phyloP scores from a whole-genome alignment of 2,888 invertebrate species.

The Hypselothyrea guttata region DNA sequence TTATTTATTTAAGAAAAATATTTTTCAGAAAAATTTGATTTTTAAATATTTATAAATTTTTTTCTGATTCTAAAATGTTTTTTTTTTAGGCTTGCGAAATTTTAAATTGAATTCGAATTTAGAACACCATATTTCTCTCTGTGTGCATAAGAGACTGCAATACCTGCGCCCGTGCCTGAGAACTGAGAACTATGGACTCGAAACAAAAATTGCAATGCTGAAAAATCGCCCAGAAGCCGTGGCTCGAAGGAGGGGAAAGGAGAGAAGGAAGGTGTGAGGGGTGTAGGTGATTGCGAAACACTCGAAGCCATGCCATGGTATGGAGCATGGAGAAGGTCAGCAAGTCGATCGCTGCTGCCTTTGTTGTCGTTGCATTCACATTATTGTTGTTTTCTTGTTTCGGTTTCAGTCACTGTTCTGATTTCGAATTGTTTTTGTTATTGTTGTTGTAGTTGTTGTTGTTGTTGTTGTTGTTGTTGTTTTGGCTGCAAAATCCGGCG shows the following conservation, averaged over 20 bases:
- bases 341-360: constrained; percentile 51
- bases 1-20: too few species aligned
- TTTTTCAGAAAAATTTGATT: too few species aligned
- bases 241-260: too few species aligned
- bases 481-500: constrained; percentile 18
- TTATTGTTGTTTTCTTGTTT: constrained; percentile 27
- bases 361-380: constrained; percentile 57
- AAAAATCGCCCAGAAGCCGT: constrained; percentile 50
- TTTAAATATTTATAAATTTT: too few species aligned
- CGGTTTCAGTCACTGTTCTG: constrained; percentile 50
- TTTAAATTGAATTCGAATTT: too few species aligned
- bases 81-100: too few species aligned
- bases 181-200: constrained; percentile 18
- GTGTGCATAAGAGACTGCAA: constrained; percentile 34
- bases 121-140: too few species aligned
- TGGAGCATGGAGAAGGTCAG: constrained; percentile 69
- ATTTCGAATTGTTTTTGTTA: constrained; percentile 17
- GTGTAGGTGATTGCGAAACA: constrained; percentile 60
- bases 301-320: too few species aligned
- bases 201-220: constrained; percentile 43
- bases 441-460: constrained; percentile 38
- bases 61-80: too few species aligned
- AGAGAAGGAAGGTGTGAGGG: too few species aligned
- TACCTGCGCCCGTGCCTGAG: constrained; percentile 18
- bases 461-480: constrained; percentile 48